A percentile compares a stretch with the other conserved stretches of the same genome.
phyloP scores from a whole-genome alignment of 2,113 vertebrate species.

The Lycaon pictus region DNA sequence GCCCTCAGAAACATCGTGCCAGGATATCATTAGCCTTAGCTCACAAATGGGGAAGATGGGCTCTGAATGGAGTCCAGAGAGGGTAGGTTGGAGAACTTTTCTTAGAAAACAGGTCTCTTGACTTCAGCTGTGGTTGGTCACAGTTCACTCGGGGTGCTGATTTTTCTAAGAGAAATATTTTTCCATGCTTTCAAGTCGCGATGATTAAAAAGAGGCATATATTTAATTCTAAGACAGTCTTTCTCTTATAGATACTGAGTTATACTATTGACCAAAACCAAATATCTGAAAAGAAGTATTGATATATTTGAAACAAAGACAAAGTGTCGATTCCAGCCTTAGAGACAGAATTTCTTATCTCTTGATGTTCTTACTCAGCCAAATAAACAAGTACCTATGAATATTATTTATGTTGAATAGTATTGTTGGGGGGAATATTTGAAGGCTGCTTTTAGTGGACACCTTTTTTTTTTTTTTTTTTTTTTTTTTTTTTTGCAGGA shows the following conservation, averaged over 20 bases:
- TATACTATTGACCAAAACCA: background rate
- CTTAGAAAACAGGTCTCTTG: background rate
- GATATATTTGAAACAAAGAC: background rate
- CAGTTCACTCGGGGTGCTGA: background rate
- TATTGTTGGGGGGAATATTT: background rate
- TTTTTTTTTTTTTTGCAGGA: background rate
- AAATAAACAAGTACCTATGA: background rate
- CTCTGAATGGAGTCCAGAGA: background rate
- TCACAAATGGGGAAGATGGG: background rate
- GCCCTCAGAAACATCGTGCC: background rate
- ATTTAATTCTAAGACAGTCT: background rate
- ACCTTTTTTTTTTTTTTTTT: background rate
- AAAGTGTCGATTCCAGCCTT: background rate
- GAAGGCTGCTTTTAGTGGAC: background rate
- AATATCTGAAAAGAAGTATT: conserved; percentile 25
- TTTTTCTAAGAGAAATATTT: background rate
- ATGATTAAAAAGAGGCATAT: background rate
- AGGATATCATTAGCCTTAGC: background rate
- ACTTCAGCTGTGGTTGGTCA: background rate
- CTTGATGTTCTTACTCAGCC: background rate
- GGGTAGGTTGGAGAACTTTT: background rate
- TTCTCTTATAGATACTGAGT: background rate
- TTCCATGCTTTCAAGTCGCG: background rate
- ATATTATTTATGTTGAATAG: background rate
- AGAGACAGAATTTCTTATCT: background rate